Conservation (phyloP, 2,888 invertebrate genomes). For the Cataglyphis livida region DNA sequence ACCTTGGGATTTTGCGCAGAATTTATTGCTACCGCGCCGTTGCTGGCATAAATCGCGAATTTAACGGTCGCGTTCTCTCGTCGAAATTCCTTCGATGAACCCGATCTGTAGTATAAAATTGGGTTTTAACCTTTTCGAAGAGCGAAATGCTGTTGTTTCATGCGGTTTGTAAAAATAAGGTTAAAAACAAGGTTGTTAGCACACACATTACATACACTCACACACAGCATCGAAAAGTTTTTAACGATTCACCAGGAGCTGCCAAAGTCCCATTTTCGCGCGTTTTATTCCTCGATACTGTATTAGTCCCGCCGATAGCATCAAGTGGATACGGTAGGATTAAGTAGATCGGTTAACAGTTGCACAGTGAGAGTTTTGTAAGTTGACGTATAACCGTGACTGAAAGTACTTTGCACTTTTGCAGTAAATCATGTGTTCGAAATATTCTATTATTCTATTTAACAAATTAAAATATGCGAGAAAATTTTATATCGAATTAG, state of each 20-base stretch:
- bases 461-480: background rate
- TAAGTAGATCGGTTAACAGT: constrained; percentile 41
- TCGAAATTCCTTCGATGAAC: constrained; percentile 50
- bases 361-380: constrained; percentile 20
- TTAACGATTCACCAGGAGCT: constrained; percentile 44
- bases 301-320: constrained; percentile 13
- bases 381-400: constrained; percentile 7
- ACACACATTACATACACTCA: background rate
- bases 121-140: constrained; percentile 22
- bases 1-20: constrained; percentile 38
- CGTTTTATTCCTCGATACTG: constrained; percentile 24
- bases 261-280: constrained; percentile 33
- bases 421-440: background rate
- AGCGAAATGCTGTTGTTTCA: constrained; percentile 20
- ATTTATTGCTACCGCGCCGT: constrained; percentile 42
- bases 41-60: constrained; percentile 50
- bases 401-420: constrained; percentile 8
- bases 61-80: constrained; percentile 39
- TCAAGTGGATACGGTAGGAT: constrained; percentile 37
- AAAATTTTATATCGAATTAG: background rate
- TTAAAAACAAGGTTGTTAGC: background rate
- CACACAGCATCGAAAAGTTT: constrained; percentile 39
- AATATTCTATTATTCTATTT: background rate
- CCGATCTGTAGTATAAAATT: background rate
- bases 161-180: constrained; percentile 46